Evolutionary conservation across 2,113 vertebrate genomes (phyloP).

Genomic region (Uria lomvia): DNA sequence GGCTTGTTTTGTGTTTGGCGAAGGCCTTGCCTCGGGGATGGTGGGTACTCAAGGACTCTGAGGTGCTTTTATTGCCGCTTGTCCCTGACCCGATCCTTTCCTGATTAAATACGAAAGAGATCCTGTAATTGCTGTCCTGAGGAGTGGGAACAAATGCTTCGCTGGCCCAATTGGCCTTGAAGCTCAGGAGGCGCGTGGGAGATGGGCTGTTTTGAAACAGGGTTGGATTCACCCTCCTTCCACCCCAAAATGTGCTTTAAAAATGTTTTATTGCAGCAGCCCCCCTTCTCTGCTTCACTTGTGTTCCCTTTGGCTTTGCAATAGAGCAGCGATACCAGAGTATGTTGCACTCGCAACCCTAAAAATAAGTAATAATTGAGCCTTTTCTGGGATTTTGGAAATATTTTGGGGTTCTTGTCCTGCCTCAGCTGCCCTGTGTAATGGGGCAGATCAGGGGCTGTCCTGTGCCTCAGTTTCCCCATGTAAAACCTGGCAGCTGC

Average conservation of each 20-base stretch:
- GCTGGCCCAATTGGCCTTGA: neutral
- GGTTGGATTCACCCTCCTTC: neutral
- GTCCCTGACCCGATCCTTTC: slow-evolving; percentile 1
- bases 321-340: neutral
- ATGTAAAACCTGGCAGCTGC: neutral
- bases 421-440: neutral
- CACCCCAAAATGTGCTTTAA: neutral
- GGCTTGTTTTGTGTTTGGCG: neutral
- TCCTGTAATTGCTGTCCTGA: neutral
- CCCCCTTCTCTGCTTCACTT: neutral
- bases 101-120: neutral
- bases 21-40: neutral
- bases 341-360: fast-evolving
- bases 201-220: neutral
- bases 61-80: neutral
- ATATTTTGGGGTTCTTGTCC: neutral
- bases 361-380: neutral
- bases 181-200: fast-evolving
- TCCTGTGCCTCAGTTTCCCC: neutral
- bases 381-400: neutral
- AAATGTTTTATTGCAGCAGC: neutral
- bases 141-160: neutral
- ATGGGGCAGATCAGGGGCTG: neutral
- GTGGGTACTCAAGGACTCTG: neutral
- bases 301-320: neutral